Evolutionary conservation across 1,140 invertebrate genomes (phyloP).

Genomic region (Conopomorpha cramerella): DNA sequence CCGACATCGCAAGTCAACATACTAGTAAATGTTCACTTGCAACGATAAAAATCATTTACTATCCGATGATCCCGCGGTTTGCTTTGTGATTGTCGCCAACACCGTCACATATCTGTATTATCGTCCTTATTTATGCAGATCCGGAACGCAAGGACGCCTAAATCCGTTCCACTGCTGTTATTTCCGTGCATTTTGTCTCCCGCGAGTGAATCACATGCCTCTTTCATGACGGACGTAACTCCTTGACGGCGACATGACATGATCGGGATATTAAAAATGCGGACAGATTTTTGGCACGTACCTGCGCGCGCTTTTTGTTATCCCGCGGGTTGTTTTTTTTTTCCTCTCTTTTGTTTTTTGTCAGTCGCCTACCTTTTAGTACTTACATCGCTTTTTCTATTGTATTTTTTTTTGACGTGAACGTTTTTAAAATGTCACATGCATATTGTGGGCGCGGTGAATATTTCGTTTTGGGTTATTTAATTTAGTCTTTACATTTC

Average conservation of each 20-base stretch:
- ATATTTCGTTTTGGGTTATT: background rate
- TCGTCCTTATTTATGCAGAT: conserved; percentile 45
- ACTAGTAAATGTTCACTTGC: too few relatives aligned
- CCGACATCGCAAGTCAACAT: too few relatives aligned
- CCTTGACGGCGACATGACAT: conserved; percentile 29
- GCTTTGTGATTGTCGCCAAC: conserved; percentile 13
- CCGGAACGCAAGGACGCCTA: conserved; percentile 49
- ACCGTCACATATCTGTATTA: conserved; percentile 20
- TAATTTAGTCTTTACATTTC: background rate
- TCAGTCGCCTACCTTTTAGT: background rate
- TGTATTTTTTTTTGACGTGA: background rate
- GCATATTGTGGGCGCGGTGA: too few relatives aligned
- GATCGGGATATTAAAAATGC: conserved; percentile 36
- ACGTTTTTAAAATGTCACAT: background rate
- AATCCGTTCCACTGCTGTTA: conserved; percentile 38
- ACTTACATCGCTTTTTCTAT: background rate
- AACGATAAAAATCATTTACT: too few relatives aligned
- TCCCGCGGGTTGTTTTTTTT: background rate
- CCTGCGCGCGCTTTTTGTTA: background rate
- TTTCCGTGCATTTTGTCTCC: conserved; percentile 47
- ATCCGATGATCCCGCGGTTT: too few relatives aligned
- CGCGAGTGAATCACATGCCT: conserved; percentile 47
- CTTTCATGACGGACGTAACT: conserved; percentile 34
- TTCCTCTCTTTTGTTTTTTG: background rate
- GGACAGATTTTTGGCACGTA: conserved; percentile 34